Percentiles rank a stretch among this genome's conserved stretches.
Conservation (phyloP, 2,113 vertebrate genomes). For the Talpa occidentalis region DNA sequence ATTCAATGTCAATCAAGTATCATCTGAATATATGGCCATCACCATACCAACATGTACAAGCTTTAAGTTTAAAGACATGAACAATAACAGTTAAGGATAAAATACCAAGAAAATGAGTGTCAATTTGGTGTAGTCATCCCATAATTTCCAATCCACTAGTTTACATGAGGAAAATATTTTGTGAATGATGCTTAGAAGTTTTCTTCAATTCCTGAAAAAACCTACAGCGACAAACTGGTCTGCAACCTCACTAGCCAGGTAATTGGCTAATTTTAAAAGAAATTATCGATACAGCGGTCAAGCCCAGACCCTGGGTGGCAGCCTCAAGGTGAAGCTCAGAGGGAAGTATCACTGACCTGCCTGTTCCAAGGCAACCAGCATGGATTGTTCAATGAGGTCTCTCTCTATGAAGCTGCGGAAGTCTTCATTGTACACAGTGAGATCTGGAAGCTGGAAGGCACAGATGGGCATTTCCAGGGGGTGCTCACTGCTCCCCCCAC, state of each 20-base stretch:
- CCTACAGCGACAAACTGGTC: background rate
- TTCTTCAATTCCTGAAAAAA: conserved; percentile 37
- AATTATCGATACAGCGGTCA: background rate
- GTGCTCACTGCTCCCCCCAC: conserved; percentile 91
- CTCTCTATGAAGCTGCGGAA: conserved; percentile 97
- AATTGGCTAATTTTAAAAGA: conserved; percentile 22
- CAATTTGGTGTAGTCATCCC: background rate
- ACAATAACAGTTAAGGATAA: background rate
- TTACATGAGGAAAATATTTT: conserved; percentile 14
- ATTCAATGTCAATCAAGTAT: background rate
- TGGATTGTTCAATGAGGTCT: conserved; percentile 98
- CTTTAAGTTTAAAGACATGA: background rate
- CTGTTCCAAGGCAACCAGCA: conserved; percentile 98
- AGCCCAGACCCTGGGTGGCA: background rate
- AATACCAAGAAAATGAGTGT: background rate
- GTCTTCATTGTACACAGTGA: conserved; percentile 95
- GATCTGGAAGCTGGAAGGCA: conserved; percentile 98
- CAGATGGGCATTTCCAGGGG: conserved; percentile 96
- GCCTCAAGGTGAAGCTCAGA: fast-evolving
- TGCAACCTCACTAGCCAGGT: background rate
- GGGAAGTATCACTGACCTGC: conserved; percentile 88
- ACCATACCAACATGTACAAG: background rate
- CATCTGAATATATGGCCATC: background rate
- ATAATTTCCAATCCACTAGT: background rate
- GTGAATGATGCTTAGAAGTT: background rate